Percentiles rank a stretch among this genome's conserved stretches.
phyloP scores from a whole-genome alignment of 2,113 vertebrate species.

The Anguilla rostrata region DNA sequence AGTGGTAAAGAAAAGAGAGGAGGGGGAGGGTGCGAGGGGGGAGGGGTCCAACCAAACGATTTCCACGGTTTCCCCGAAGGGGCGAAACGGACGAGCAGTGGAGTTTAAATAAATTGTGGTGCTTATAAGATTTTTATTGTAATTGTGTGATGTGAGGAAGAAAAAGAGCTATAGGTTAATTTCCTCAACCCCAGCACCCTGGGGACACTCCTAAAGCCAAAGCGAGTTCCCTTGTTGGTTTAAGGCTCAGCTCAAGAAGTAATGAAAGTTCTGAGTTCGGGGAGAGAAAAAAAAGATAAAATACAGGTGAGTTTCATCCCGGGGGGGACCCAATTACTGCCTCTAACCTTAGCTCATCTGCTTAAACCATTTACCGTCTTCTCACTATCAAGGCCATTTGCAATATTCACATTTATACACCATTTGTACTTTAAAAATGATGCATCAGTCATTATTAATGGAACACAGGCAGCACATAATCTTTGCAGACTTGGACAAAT shows the following conservation, averaged over 20 bases:
- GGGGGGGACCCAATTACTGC: constrained; percentile 52
- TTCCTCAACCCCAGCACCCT: constrained; percentile 68
- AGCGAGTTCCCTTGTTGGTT: constrained; percentile 48
- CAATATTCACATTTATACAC: neutral
- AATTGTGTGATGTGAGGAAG: constrained; percentile 57
- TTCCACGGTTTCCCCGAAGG: constrained; percentile 54
- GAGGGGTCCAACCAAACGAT: constrained; percentile 45
- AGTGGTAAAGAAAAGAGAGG: neutral
- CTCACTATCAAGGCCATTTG: constrained; percentile 34
- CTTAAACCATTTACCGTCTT: constrained; percentile 26
- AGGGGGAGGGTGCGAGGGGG: neutral
- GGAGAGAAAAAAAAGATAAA: constrained; percentile 35
- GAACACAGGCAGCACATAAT: constrained; percentile 64
- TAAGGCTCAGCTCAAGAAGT: constrained; percentile 46
- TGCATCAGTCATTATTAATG: constrained; percentile 53
- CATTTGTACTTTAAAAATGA: constrained; percentile 42
- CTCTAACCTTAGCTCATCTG: constrained; percentile 37
- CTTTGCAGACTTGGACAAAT: constrained; percentile 72
- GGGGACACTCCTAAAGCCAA: constrained; percentile 60
- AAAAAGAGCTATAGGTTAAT: constrained; percentile 67
- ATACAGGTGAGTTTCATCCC: constrained; percentile 48
- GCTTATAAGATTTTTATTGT: constrained; percentile 65
- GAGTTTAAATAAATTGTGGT: constrained; percentile 71
- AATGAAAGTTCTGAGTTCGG: constrained; percentile 60
- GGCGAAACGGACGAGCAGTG: constrained; percentile 38